phyloP scores from a whole-genome alignment of 2,113 vertebrate genomes.

The Ardeotis arabs region DNA sequence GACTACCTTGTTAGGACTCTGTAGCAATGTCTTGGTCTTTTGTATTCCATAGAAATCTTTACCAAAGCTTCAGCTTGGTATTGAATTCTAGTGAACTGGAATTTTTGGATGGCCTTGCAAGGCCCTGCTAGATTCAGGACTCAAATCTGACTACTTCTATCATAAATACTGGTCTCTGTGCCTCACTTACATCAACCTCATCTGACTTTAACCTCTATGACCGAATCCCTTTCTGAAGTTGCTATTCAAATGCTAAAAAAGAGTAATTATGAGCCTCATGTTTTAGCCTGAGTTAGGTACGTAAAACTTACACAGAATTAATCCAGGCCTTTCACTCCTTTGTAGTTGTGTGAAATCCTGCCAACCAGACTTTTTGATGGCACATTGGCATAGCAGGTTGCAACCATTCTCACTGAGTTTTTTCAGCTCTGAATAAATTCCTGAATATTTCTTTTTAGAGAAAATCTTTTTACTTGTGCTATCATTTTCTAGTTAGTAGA shows the following conservation, averaged over 20 bases:
- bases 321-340: neutral
- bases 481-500: neutral
- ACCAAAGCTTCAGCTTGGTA: neutral
- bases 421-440: neutral
- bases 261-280: neutral
- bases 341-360: neutral
- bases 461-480: neutral
- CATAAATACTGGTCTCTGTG: neutral
- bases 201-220: neutral
- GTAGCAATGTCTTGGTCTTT: neutral
- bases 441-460: neutral
- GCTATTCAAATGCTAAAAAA: neutral
- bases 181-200: neutral
- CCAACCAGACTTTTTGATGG: neutral
- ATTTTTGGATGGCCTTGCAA: neutral
- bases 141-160: neutral
- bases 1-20: neutral
- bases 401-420: neutral
- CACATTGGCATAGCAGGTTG: neutral
- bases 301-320: neutral
- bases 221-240: neutral
- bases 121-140: neutral
- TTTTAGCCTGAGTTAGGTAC: neutral
- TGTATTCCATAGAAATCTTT: neutral
- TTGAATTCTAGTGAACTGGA: neutral